A percentile compares a stretch with the other conserved stretches of the same genome.
phyloP scores from a whole-genome alignment of 2,888 invertebrate species.

The Didymodactylos carnosus region DNA sequence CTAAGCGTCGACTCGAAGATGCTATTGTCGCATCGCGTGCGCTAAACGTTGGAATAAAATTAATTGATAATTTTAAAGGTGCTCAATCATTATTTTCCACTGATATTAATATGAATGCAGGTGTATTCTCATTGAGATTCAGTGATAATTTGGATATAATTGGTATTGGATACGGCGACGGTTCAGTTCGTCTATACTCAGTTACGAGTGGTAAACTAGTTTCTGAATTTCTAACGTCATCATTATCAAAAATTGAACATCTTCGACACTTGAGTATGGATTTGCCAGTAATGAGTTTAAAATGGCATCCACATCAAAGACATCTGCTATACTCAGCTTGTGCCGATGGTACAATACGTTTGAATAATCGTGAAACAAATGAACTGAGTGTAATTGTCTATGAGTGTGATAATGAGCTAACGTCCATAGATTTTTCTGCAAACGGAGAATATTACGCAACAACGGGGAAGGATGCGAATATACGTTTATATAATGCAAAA shows the following conservation, averaged over 20 bases:
- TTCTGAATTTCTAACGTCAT: background rate
- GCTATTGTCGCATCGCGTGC: background rate
- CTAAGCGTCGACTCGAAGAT: background rate
- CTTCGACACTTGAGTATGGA: background rate
- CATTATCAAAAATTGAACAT: background rate
- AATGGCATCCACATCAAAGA: background rate
- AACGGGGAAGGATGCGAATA: conserved; percentile 24
- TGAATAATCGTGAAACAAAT: background rate
- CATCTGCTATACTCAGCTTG: background rate
- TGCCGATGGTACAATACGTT: background rate
- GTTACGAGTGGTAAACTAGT: background rate
- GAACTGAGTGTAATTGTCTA: background rate
- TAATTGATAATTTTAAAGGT: background rate
- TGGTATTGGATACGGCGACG: background rate
- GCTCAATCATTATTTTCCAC: background rate
- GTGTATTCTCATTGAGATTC: background rate
- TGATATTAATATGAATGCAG: background rate
- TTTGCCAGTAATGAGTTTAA: background rate
- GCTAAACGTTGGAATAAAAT: background rate
- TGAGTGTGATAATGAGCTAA: conserved; percentile 27
- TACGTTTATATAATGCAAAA: conserved; percentile 24
- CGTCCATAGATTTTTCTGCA: conserved; percentile 25
- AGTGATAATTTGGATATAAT: background rate
- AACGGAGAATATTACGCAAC: conserved; percentile 26
- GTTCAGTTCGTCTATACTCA: background rate